Percentiles rank a stretch among this genome's conserved stretches.
Evolutionary conservation across 1,140 invertebrate genomes (phyloP).

Genomic region (Dendrolimus kikuchii): DNA sequence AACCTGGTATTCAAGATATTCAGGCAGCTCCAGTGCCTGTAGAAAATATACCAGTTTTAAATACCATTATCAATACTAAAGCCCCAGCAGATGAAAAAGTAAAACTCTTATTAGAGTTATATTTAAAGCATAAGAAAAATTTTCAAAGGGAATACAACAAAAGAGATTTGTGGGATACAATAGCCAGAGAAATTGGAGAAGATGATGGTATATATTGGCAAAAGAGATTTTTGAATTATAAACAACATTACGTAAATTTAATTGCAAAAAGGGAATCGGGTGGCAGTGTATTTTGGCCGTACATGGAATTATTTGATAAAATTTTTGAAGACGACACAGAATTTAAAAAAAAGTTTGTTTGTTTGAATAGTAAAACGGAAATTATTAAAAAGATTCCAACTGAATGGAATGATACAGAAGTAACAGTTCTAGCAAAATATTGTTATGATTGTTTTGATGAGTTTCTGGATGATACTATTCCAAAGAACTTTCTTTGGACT

Average conservation of each 20-base stretch:
- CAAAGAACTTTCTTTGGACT: conserved; percentile 52
- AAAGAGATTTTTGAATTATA: conserved; percentile 57
- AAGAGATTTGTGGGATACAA: conserved; percentile 44
- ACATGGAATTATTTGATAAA: conserved; percentile 52
- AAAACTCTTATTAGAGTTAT: conserved; percentile 47
- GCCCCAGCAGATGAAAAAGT: conserved; percentile 33
- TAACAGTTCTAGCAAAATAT: conserved; percentile 50
- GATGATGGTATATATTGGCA: conserved; percentile 55
- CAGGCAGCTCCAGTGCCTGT: conserved; percentile 11
- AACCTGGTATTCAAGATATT: conserved; percentile 9
- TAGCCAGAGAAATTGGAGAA: conserved; percentile 45
- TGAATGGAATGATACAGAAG: conserved; percentile 39
- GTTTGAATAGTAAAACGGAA: neutral
- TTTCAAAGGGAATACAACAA: conserved; percentile 28
- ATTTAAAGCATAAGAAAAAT: conserved; percentile 43
- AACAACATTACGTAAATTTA: conserved; percentile 55
- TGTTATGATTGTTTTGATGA: conserved; percentile 58
- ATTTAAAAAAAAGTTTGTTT: conserved; percentile 41
- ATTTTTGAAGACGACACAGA: conserved; percentile 50
- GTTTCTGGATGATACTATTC: conserved; percentile 53
- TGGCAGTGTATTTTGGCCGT: conserved; percentile 47
- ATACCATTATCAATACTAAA: conserved; percentile 22
- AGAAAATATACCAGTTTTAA: conserved; percentile 31
- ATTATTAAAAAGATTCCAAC: neutral
- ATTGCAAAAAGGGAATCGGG: conserved; percentile 33